phyloP scores from a whole-genome alignment of 2,797 vertebrate genomes.

The Petrocephalus schoutedeni region DNA sequence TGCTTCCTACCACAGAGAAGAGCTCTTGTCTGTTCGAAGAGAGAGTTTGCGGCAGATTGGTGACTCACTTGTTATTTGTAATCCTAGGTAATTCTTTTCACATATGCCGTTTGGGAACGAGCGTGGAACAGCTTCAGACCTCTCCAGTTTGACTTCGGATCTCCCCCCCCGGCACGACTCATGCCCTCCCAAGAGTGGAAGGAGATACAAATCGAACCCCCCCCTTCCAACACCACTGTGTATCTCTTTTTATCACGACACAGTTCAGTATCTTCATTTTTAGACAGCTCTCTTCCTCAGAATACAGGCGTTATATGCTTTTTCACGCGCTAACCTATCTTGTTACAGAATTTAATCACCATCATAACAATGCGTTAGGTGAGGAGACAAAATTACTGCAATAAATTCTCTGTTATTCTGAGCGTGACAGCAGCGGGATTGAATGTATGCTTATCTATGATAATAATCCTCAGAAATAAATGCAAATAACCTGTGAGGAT shows the following conservation, averaged over 20 bases:
- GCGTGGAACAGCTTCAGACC: not conserved
- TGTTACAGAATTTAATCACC: constrained; percentile 12
- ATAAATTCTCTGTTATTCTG: constrained; percentile 7
- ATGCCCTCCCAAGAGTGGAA: not conserved
- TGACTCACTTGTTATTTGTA: not conserved
- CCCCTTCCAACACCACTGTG: not conserved
- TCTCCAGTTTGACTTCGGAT: not conserved
- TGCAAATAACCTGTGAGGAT: not conserved
- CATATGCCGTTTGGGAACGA: not conserved
- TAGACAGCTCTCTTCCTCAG: not conserved
- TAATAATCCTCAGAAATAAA: constrained; percentile 1
- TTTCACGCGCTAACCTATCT: not conserved
- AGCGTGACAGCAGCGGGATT: not conserved
- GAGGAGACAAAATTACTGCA: constrained; percentile 9
- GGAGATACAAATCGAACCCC: not conserved
- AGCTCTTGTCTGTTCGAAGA: not conserved
- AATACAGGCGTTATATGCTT: not conserved
- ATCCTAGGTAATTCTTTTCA: not conserved
- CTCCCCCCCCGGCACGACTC: not conserved
- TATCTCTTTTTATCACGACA: not conserved
- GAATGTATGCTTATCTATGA: constrained; percentile 9
- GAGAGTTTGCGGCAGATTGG: not conserved
- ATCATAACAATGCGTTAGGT: not conserved
- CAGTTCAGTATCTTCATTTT: not conserved
- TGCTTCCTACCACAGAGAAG: not conserved